phyloP scores from a whole-genome alignment of 2,797 vertebrate genomes.

The Mus caroli region DNA sequence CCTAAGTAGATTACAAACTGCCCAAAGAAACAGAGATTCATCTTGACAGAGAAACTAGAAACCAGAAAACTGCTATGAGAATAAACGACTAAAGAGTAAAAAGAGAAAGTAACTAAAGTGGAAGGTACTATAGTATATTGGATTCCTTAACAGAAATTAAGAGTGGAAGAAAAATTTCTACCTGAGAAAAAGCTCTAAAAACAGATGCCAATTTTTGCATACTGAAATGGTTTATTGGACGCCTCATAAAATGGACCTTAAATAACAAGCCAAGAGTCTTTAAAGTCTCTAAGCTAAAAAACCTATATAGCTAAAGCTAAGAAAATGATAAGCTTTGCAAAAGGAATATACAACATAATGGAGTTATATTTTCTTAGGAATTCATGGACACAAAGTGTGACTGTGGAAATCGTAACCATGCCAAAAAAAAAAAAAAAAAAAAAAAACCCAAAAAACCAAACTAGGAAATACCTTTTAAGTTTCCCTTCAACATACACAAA shows the following conservation, averaged over 20 bases:
- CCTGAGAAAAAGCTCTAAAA: slow-evolving; percentile 18
- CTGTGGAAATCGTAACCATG: neutral
- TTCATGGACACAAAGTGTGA: neutral
- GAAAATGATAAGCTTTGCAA: slow-evolving; percentile 27
- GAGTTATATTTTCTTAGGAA: slow-evolving; percentile 21
- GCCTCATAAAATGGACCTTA: neutral
- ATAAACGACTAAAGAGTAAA: neutral
- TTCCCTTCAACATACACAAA: neutral
- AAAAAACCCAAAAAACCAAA: neutral
- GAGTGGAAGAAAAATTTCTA: neutral
- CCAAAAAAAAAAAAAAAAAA: neutral
- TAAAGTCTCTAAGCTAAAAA: slow-evolving; percentile 17
- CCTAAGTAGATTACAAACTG: slow-evolving; percentile 40
- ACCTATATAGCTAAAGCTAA: neutral
- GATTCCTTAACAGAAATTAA: neutral
- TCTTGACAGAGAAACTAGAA: neutral
- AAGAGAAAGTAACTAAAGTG: neutral
- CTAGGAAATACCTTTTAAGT: neutral
- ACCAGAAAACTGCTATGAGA: slow-evolving; percentile 6
- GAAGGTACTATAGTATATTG: neutral
- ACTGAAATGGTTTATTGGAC: neutral
- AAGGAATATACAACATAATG: neutral
- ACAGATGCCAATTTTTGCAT: neutral
- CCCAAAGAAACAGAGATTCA: neutral
- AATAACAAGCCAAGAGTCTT: slow-evolving; percentile 11